Conservation (phyloP, 2,113 vertebrate species). For the Bubalus kerabau region DNA sequence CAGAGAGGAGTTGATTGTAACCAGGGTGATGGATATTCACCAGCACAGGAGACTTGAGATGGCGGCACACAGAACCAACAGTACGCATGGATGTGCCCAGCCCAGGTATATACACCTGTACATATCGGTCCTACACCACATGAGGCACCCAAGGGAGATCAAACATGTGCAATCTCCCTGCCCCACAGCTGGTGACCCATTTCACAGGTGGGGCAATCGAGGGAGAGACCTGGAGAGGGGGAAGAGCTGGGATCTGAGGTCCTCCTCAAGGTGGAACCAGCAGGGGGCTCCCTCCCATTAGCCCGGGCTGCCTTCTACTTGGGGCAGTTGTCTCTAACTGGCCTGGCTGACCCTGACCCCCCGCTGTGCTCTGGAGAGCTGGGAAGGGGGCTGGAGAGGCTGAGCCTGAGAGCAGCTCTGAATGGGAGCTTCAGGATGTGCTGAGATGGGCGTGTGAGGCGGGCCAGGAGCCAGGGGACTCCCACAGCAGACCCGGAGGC, state of each 20-base stretch:
- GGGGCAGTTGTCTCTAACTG: neutral
- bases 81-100: neutral
- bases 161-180: neutral
- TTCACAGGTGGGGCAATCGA: neutral
- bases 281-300: neutral
- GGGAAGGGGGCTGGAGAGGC: neutral
- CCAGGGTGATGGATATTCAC: constrained; percentile 77
- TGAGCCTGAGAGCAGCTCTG: neutral
- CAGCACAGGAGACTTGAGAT: constrained; percentile 49
- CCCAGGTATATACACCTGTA: neutral
- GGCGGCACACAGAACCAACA: constrained; percentile 18
- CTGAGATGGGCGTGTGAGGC: neutral
- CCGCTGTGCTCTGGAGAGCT: neutral
- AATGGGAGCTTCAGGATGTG: neutral
- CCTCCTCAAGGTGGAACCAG: neutral
- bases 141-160: neutral
- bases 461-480: neutral
- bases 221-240: neutral
- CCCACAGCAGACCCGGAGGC: neutral
- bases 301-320: neutral
- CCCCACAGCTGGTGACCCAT: neutral
- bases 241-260: neutral
- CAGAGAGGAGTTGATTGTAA: constrained; percentile 72
- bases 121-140: neutral
- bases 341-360: neutral